Percentiles rank a stretch among this genome's conserved stretches.
These are phyloP conservation scores for Thunnus maccoyii DNA, from an alignment of 2,113 vertebrate genomes.

Conservation along the genomic window DNA sequence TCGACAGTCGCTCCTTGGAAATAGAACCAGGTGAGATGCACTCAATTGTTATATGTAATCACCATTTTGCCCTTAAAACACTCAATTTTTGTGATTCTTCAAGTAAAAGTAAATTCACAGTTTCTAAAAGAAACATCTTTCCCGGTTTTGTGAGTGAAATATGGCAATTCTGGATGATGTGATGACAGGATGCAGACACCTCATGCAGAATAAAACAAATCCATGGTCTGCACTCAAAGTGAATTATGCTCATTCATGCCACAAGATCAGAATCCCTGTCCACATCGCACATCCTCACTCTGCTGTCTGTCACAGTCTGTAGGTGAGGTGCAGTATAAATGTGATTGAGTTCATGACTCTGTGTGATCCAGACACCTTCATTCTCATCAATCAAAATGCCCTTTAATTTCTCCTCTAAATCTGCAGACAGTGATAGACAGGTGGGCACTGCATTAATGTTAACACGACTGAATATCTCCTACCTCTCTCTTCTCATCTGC, in stretches of 20 bases:
- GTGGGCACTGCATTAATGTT: slow-evolving; percentile 47
- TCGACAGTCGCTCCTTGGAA: slow-evolving; percentile 91
- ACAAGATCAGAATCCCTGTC: slow-evolving; percentile 42
- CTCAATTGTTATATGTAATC: neutral
- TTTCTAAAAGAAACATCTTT: neutral
- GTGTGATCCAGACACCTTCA: slow-evolving; percentile 34
- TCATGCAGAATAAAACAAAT: neutral
- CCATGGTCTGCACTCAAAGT: neutral
- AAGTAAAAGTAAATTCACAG: neutral
- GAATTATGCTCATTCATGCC: slow-evolving; percentile 22
- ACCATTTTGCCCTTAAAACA: neutral
- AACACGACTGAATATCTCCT: slow-evolving; percentile 33
- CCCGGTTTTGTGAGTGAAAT: neutral
- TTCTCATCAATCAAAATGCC: slow-evolving; percentile 61
- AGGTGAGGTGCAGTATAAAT: slow-evolving; percentile 4
- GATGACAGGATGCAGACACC: slow-evolving; percentile 2
- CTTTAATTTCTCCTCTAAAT: slow-evolving; percentile 49
- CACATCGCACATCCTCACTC: neutral
- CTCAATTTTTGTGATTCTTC: neutral
- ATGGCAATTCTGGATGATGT: neutral
- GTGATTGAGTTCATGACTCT: slow-evolving; percentile 18
- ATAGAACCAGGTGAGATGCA: slow-evolving; percentile 90
- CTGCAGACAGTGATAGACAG: slow-evolving; percentile 1
- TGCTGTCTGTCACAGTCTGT: neutral
- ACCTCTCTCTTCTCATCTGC: slow-evolving; percentile 11